Conservation (phyloP, 2,113 vertebrate species). For the Plectropomus leopardus region DNA sequence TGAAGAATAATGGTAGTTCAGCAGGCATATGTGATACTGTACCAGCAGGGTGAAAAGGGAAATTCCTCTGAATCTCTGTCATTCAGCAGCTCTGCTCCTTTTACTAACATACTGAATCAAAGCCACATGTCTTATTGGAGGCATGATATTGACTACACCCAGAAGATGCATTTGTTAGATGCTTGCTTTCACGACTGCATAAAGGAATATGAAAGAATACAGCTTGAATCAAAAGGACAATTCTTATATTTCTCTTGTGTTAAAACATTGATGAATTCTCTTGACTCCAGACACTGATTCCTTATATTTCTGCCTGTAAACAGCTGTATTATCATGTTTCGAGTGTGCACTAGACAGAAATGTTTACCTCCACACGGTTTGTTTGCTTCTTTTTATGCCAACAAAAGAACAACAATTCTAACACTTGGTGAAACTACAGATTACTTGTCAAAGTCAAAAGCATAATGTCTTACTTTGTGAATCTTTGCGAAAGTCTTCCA, state of each 20-base stretch:
- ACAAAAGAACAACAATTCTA: background rate
- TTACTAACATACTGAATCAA: background rate
- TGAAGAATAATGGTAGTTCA: constrained; percentile 47
- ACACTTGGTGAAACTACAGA: background rate
- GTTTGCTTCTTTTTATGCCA: background rate
- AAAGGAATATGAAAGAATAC: background rate
- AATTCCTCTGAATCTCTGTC: background rate
- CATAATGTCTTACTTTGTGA: background rate
- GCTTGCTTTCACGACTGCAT: background rate
- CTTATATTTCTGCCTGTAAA: background rate
- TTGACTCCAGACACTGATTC: background rate
- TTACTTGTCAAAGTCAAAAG: background rate
- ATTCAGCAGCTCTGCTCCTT: background rate
- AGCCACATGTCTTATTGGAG: background rate
- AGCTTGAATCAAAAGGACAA: background rate
- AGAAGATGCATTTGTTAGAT: background rate
- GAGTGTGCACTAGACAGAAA: background rate
- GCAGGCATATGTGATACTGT: background rate
- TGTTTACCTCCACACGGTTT: background rate
- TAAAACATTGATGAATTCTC: background rate
- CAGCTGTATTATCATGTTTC: background rate
- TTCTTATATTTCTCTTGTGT: background rate
- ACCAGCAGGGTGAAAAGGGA: constrained; percentile 14
- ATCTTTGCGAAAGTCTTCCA: too few species aligned
- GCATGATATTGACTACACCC: background rate